phyloP scores from a whole-genome alignment of 2,113 vertebrate genomes.

The Lepus americanus region DNA sequence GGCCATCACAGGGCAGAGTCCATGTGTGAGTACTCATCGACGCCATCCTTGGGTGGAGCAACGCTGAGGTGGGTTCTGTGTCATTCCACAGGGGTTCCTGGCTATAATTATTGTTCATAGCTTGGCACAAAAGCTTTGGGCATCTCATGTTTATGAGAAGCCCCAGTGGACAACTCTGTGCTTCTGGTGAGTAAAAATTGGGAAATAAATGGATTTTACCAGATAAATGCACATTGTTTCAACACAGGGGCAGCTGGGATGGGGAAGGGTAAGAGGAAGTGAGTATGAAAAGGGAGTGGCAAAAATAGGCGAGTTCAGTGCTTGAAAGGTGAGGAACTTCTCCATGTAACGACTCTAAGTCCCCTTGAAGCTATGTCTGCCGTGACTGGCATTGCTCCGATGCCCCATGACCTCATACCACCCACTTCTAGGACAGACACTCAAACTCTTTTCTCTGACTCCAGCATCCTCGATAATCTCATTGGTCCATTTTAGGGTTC shows the following conservation, averaged over 20 bases:
- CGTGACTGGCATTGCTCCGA: neutral
- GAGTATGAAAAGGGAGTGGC: neutral
- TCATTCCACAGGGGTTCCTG: neutral
- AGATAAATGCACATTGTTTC: neutral
- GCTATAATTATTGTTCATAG: neutral
- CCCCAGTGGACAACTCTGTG: neutral
- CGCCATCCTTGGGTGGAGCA: neutral
- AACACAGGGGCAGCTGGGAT: neutral
- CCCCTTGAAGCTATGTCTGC: neutral
- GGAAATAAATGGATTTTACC: neutral
- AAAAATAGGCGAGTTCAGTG: neutral
- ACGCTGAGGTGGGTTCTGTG: neutral
- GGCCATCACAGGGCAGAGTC: neutral
- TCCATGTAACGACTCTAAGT: neutral
- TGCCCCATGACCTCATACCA: neutral
- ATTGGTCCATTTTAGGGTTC: neutral
- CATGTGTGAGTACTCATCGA: neutral
- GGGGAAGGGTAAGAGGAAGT: neutral
- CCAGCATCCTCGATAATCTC: neutral
- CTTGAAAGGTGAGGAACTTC: neutral
- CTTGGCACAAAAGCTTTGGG: neutral
- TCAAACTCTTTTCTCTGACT: neutral
- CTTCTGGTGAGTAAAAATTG: neutral
- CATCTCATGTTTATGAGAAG: slow-evolving; percentile 29
- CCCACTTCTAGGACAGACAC: neutral